Conservation (phyloP, 2,888 invertebrate species). For the Heliconius ethilla region DNA sequence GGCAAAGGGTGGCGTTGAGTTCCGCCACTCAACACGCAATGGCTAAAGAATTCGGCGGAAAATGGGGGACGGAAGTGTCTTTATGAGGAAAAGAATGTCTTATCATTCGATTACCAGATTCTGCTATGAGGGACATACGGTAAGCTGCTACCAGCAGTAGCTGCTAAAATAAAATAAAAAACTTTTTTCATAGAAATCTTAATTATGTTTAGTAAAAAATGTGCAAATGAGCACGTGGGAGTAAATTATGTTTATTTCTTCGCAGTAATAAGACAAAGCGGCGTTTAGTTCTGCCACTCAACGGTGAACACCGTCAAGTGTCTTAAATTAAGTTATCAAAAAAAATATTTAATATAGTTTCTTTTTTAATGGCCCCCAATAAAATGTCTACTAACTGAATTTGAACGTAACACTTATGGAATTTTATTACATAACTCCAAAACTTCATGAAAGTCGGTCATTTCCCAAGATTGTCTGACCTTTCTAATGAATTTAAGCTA, state of each 20-base stretch:
- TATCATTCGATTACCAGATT: no score
- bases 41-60: background rate
- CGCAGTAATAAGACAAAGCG: background rate
- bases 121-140: no score
- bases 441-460: constrained; percentile 5
- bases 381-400: background rate
- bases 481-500: background rate
- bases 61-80: background rate
- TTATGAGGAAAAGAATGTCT: no score
- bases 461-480: background rate
- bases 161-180: no score
- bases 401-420: constrained; percentile 12
- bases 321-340: no score
- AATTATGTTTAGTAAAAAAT: no score
- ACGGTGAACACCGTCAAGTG: no score
- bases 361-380: background rate
- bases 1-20: background rate
- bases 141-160: no score
- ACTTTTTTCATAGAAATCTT: no score
- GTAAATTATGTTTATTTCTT: no score
- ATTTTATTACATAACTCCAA: constrained; percentile 16
- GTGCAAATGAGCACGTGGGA: no score
- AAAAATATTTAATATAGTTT: background rate
- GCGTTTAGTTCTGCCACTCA: background rate
- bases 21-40: background rate